Conservation (phyloP, 2,797 vertebrate genomes). For the Tangara arthus region DNA sequence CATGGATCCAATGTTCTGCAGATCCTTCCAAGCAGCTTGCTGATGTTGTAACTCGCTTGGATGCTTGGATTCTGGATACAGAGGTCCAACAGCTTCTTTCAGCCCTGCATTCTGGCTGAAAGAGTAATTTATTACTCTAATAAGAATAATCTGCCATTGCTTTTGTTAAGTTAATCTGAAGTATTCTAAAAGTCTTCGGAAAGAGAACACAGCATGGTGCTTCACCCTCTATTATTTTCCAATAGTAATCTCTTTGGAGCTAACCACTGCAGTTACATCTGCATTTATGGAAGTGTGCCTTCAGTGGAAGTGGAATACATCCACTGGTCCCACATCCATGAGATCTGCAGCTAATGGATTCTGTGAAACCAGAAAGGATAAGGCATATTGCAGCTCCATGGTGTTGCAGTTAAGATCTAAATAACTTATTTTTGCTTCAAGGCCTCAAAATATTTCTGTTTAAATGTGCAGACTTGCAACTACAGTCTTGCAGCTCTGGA, state of each 20-base stretch:
- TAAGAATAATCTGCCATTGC: neutral
- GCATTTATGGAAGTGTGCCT: neutral
- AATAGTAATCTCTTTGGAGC: neutral
- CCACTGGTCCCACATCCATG: fast-evolving
- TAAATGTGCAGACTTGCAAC: neutral
- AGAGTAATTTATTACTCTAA: neutral
- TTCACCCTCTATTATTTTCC: neutral
- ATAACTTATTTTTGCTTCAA: neutral
- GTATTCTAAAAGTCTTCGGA: neutral
- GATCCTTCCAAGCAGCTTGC: neutral
- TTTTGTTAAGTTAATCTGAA: neutral
- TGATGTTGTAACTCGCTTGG: neutral
- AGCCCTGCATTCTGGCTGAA: neutral
- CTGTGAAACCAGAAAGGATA: neutral
- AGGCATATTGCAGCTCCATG: neutral
- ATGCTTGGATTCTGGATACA: neutral
- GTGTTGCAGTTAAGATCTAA: neutral
- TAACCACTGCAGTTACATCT: neutral
- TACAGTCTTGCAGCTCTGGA: neutral
- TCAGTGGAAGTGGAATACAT: neutral
- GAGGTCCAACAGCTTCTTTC: neutral
- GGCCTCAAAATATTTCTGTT: neutral
- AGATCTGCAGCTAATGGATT: neutral
- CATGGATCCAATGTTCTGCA: neutral
- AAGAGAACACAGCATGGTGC: fast-evolving